phyloP scores from a whole-genome alignment of 1,140 invertebrate genomes.

The Macrocentrus cingulum region DNA sequence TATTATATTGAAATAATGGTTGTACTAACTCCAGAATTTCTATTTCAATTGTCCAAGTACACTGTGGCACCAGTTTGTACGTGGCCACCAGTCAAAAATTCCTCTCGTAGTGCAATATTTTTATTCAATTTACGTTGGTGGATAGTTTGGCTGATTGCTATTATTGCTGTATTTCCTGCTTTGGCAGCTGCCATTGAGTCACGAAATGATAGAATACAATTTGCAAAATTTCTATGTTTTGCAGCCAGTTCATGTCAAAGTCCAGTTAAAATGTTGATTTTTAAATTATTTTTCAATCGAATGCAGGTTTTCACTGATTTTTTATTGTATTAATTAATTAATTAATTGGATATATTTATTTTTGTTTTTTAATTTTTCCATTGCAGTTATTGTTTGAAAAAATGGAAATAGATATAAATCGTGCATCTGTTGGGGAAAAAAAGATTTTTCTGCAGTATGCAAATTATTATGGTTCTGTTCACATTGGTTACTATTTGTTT shows the following conservation, averaged over 20 bases:
- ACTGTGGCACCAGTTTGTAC: constrained; percentile 20
- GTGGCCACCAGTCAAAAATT: constrained; percentile 29
- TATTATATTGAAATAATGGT: neutral
- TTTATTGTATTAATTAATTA: neutral
- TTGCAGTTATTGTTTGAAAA: constrained; percentile 26
- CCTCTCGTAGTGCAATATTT: constrained; percentile 4
- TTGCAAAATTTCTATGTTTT: constrained; percentile 27
- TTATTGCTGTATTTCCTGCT: constrained; percentile 15
- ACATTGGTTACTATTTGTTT: constrained; percentile 18
- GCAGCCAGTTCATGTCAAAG: constrained; percentile 14
- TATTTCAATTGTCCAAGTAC: constrained; percentile 19
- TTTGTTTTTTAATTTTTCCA: constrained; percentile 1
- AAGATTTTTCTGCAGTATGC: constrained; percentile 27
- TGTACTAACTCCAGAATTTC: constrained; percentile 11
- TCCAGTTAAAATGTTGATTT: constrained; percentile 25
- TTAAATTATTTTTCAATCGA: constrained; percentile 12
- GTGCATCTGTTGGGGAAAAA: constrained; percentile 17
- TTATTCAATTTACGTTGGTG: constrained; percentile 26
- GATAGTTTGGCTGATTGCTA: constrained; percentile 14
- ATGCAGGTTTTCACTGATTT: constrained; percentile 17
- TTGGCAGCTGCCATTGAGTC: constrained; percentile 15
- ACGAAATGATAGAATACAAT: constrained; percentile 3
- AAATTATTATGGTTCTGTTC: constrained; percentile 24
- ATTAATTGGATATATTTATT: constrained; percentile 6
- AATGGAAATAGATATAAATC: constrained; percentile 22